Evolutionary conservation across 2,888 invertebrate species (phyloP).

Genomic region (Chrysolina oricalcia): DNA sequence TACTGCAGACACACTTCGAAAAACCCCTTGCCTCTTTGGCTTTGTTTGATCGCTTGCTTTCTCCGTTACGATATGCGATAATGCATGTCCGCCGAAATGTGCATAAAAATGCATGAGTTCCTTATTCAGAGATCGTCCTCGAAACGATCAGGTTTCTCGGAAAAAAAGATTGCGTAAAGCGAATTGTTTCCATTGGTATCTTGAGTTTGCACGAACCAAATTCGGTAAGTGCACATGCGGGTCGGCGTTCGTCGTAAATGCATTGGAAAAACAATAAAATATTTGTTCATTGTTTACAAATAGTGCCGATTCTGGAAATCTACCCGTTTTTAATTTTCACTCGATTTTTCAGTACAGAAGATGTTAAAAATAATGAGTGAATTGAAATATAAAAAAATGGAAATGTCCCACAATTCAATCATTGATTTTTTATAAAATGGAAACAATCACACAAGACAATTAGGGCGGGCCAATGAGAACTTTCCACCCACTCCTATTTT

Average conservation of each 20-base stretch:
- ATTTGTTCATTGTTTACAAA: too few relatives aligned
- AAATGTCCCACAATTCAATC: too few relatives aligned
- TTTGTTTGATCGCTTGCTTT: constrained; percentile 14
- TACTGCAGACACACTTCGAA: not conserved
- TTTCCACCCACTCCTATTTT: too few relatives aligned
- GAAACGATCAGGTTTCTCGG: constrained; percentile 13
- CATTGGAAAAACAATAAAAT: not conserved
- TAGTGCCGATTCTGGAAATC: too few relatives aligned
- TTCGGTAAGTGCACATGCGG: not conserved
- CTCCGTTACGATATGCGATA: constrained; percentile 1
- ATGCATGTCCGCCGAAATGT: constrained; percentile 13
- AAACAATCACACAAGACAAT: not conserved
- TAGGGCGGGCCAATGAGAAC: too few relatives aligned
- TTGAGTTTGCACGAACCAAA: constrained; percentile 3
- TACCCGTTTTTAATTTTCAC: too few relatives aligned
- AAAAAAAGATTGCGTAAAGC: not conserved
- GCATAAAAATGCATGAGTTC: constrained; percentile 18
- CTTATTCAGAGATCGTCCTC: constrained; percentile 13
- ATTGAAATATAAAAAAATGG: too few relatives aligned
- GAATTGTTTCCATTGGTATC: constrained; percentile 4
- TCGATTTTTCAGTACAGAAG: too few relatives aligned
- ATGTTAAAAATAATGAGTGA: too few relatives aligned
- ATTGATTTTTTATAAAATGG: not conserved
- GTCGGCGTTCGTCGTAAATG: not conserved
- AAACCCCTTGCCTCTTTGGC: not conserved